Base-by-base conservation (phyloP, 2,113 vertebrate genomes). In the Myrmecophaga tridactyla region DNA sequence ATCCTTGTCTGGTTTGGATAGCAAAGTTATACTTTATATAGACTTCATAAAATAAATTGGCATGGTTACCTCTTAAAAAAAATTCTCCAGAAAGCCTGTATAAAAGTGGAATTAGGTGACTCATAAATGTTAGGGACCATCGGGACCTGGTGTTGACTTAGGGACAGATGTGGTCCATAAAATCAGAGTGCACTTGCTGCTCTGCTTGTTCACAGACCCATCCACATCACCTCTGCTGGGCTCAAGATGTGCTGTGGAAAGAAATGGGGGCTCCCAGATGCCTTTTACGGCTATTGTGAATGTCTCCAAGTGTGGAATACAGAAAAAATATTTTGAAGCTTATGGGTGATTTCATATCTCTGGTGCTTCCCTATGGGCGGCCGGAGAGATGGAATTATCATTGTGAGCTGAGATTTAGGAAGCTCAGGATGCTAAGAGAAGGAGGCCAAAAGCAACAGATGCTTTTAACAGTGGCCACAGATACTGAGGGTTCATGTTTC, bases 21-120 rank as follows among this genome's bases (percentile, higher is more conserved):
- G 86, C 69, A 92, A 70, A 39, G 7, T 58, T 91, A 25, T 51
- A 21, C 34, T 81, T 85, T 27, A 56, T 41, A 41, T 43, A 85
- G 53, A 51, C 60, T 96, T 89, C 63, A 89, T 76, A 89, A 85
- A 90, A 65, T 84, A 53, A 89, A 77, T 18, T 73, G 5, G 9
- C 7, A 23, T 70, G 2, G 21, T 62, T 18, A 6, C 17, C 1
- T 23, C 21, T n/a, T n/a, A n/a, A n/a, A n/a, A n/a, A 39, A 39
- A 21, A 72, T 90, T 72, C 39, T 84, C 17, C 15, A 39, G 25
- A 80, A 25, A 29, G 46, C 21, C 43, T 77, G n/a, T 67, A 25
- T 69, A 65, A 31, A 65, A 29, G 5, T 36, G 39, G 34, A 77
- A 21, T 56, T 93, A 21, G 23, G 12, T 94, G 69, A 63, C 39